These are phyloP conservation scores for Oasisia sp. DNA, from an alignment of 2,888 invertebrate species.

Conservation along the genomic window DNA sequence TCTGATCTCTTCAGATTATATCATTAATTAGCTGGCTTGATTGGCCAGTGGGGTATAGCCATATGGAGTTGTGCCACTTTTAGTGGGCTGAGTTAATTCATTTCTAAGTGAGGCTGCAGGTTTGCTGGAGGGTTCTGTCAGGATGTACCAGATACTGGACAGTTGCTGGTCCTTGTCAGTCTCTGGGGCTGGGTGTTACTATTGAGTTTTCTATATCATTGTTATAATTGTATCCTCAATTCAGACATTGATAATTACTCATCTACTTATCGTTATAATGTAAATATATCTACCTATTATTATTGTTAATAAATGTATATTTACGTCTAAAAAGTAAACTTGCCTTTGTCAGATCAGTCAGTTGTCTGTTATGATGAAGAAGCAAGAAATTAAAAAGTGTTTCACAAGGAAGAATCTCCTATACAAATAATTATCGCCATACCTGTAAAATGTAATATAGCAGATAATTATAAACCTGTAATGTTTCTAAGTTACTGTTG, in stretches of 20 bases:
- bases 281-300: too few species aligned
- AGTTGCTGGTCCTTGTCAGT: neutral
- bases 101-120: neutral
- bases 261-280: too few species aligned
- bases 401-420: too few species aligned
- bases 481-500: neutral
- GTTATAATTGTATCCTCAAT: too few species aligned
- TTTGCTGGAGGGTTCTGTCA: neutral
- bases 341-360: too few species aligned
- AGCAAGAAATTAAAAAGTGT: too few species aligned
- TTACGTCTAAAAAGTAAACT: too few species aligned
- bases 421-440: too few species aligned
- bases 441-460: neutral
- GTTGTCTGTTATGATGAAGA: too few species aligned
- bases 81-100: neutral
- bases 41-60: neutral
- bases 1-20: neutral
- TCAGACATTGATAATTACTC: too few species aligned
- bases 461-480: neutral
- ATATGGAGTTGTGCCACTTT: neutral
- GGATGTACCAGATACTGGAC: neutral
- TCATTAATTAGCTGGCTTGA: neutral
- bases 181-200: neutral
- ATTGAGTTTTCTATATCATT: too few species aligned
- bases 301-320: too few species aligned